Percentiles rank a stretch among this genome's conserved stretches.
Evolutionary conservation across 64 coral and sea anemone species (phyloP).

Genomic region (Orbicella faveolata): DNA sequence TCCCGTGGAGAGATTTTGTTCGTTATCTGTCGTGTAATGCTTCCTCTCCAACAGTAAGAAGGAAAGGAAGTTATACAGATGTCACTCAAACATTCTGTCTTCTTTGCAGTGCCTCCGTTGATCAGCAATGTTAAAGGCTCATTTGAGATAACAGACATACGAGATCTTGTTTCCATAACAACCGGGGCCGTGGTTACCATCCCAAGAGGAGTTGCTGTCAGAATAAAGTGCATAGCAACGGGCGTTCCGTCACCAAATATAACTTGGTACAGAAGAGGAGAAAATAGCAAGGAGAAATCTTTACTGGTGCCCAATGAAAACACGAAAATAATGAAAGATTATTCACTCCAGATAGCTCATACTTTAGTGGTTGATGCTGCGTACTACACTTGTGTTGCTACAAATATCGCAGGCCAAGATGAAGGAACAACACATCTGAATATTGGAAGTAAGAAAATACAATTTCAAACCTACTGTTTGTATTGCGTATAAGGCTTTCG

Average conservation of each 20-base stretch:
- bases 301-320: neutral
- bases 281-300: constrained; percentile 25
- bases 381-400: constrained; percentile 68
- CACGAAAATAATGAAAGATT: constrained; percentile 53
- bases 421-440: constrained; percentile 78
- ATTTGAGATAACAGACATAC: constrained; percentile 79
- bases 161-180: constrained; percentile 82
- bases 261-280: constrained; percentile 52
- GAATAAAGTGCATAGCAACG: constrained; percentile 69
- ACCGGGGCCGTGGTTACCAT: constrained; percentile 88
- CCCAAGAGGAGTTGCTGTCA: constrained; percentile 67
- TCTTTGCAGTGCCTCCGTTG: constrained; percentile 57
- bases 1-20: no score
- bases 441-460: constrained; percentile 67
- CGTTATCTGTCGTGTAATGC: neutral
- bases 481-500: neutral
- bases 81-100: neutral
- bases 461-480: neutral
- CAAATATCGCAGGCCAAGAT: constrained; percentile 75
- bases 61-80: no score
- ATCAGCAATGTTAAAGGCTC: constrained; percentile 74
- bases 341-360: constrained; percentile 65
- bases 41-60: neutral
- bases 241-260: constrained; percentile 68
- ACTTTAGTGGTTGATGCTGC: constrained; percentile 56